Base-by-base conservation (phyloP, 2,797 vertebrate species). In the Muraenolepis orangiensis region DNA sequence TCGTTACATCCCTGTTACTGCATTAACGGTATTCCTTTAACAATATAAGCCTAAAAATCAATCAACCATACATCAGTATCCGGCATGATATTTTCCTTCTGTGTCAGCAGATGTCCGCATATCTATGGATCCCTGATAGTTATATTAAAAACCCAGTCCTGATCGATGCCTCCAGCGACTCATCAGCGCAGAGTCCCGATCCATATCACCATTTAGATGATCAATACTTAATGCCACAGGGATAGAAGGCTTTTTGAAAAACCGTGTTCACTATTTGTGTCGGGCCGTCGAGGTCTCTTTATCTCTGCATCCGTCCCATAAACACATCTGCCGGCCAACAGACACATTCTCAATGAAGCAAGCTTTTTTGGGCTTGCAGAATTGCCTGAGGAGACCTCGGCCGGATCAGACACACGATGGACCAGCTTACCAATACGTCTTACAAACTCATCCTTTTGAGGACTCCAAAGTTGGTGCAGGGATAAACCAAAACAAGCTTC, bases 61-160 rank as follows among this genome's bases (percentile, higher is more conserved):
- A 13, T 23, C 30, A 13, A 16, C 71, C 42, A 29, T 40, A 46
- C 69, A 13, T 26, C 61, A 66, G 12, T 29, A 57, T 5, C 29
- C 28, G 16, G 42, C 42, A 46, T 46, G 18, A 46, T 46, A 46
- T 18, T 46, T 46, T 46, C 42, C 42, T 46, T 46, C 18, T 18
- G 18, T 18, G 34, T 73, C 28, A 72, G 57, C 28, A 66, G n/a
- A 71, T 73, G n/a, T 26, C 28, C 20, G 23, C 30, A 23, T 4
- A 64, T 34, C 20, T 34, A 72, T 72, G 16, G 71, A 73, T 73
- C 51, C 32, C 61, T 23, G 16, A 40, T 66, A 38, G 30, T 73
- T 57, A 34, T 16, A 73, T 73, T 28, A 73, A 66, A 36, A 46
- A 0, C 42, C 23, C 23, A n/a, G 32, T 66, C 61, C 30, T 30